These are phyloP conservation scores for Andrena praecox DNA, from an alignment of 2,888 invertebrate species.

Conservation along the genomic window DNA sequence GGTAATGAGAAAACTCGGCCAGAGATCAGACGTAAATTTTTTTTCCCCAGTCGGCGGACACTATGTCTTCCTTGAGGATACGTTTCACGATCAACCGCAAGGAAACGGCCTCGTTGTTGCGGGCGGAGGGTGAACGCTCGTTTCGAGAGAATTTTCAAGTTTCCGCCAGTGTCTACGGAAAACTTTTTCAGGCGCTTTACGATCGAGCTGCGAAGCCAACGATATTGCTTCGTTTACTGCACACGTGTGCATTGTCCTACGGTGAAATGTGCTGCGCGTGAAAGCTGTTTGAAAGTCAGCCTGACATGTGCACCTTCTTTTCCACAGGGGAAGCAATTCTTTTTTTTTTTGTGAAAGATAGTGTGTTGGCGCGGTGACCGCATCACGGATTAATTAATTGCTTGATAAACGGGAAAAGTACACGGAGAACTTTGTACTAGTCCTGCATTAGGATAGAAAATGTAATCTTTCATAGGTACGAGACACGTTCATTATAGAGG, in stretches of 20 bases:
- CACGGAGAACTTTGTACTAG: not conserved
- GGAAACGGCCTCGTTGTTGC: slow-evolving; percentile 30
- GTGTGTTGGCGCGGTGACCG: not conserved
- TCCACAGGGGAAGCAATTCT: not conserved
- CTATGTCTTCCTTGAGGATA: not conserved
- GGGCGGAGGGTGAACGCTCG: not conserved
- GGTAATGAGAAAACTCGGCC: slow-evolving; percentile 71
- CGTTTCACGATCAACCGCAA: slow-evolving; percentile 20
- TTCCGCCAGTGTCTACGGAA: slow-evolving; percentile 4
- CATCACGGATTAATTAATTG: slow-evolving; percentile 12
- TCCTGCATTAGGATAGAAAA: not conserved
- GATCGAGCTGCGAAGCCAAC: slow-evolving; percentile 4
- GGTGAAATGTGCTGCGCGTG: not conserved
- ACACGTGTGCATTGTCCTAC: not conserved
- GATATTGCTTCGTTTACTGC: slow-evolving; percentile 37
- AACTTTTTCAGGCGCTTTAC: slow-evolving; percentile 40
- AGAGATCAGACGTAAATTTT: slow-evolving; percentile 69
- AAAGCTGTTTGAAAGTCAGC: not conserved
- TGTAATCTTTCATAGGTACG: slow-evolving; percentile 29
- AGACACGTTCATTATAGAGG: slow-evolving; percentile 16
- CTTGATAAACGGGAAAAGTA: slow-evolving; percentile 10
- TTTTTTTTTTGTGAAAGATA: not conserved
- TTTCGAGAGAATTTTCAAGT: slow-evolving; percentile 41
- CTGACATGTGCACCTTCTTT: not conserved
- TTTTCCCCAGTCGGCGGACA: slow-evolving; percentile 15